Percentiles rank a stretch among this genome's conserved stretches.
Conservation (phyloP, 2,888 invertebrate species). For the Sinohyriopsis cumingii region DNA sequence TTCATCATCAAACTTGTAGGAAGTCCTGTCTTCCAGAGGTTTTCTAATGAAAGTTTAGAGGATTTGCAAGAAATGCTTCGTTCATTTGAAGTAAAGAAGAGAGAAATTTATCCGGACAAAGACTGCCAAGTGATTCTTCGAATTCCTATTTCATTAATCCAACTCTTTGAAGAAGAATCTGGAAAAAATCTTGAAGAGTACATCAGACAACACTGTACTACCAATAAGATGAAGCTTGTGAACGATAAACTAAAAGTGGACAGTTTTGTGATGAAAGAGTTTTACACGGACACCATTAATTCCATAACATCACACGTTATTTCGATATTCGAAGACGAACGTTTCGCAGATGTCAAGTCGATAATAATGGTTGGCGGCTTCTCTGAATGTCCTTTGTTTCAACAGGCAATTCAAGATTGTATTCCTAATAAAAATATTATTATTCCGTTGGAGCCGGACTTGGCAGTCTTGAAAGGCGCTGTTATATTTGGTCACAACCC, state of each 20-base stretch:
- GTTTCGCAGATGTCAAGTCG: constrained; percentile 12
- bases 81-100: constrained; percentile 44
- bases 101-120: constrained; percentile 29
- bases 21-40: constrained; percentile 26
- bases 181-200: constrained; percentile 18
- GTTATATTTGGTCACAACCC: constrained; percentile 24
- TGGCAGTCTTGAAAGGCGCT: constrained; percentile 22
- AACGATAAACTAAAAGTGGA: constrained; percentile 21
- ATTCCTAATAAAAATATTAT: constrained; percentile 5
- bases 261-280: constrained; percentile 11
- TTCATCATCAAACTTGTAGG: constrained; percentile 36
- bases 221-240: constrained; percentile 15
- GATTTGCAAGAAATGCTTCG: constrained; percentile 39
- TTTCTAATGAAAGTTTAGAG: constrained; percentile 22
- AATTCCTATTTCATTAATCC: constrained; percentile 19
- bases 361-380: constrained; percentile 30
- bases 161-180: constrained; percentile 20
- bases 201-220: constrained; percentile 10
- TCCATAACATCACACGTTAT: constrained; percentile 15
- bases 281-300: constrained; percentile 9
- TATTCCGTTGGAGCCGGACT: constrained; percentile 17
- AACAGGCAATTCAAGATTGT: constrained; percentile 8
- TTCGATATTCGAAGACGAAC: constrained; percentile 3
- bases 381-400: constrained; percentile 21
- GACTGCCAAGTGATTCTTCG: constrained; percentile 35